Percentiles rank a stretch among this genome's conserved stretches.
Conservation (phyloP, 2,888 invertebrate species). For the Scrobipalpa atriplicella region DNA sequence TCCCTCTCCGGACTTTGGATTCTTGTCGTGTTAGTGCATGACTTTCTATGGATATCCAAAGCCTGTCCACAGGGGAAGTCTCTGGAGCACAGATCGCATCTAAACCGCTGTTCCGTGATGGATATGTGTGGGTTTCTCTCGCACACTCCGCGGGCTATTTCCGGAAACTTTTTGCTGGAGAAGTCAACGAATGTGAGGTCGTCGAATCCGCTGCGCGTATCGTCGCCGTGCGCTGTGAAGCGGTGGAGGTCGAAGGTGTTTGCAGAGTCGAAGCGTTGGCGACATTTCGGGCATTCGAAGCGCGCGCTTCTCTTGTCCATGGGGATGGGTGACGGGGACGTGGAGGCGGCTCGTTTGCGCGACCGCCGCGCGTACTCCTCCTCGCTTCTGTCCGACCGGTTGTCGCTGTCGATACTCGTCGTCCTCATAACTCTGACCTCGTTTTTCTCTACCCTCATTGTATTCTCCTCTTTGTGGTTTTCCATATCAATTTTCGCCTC, state of each 20-base stretch:
- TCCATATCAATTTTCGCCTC: constrained; percentile 72
- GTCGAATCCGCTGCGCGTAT: constrained; percentile 85
- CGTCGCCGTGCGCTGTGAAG: constrained; percentile 83
- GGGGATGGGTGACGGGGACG: constrained; percentile 65
- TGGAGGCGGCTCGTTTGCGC: constrained; percentile 70
- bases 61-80: constrained; percentile 88
- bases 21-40: constrained; percentile 65
- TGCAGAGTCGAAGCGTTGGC: constrained; percentile 88
- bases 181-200: constrained; percentile 91
- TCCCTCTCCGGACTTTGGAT: constrained; percentile 81
- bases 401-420: constrained; percentile 81
- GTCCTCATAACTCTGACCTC: constrained; percentile 65
- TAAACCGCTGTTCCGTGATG: constrained; percentile 83
- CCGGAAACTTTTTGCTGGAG: constrained; percentile 89
- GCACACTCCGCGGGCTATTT: constrained; percentile 88
- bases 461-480: constrained; percentile 54
- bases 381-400: constrained; percentile 81
- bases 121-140: constrained; percentile 85
- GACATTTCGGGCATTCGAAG: constrained; percentile 88
- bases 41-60: constrained; percentile 85
- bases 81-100: constrained; percentile 86
- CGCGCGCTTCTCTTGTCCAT: constrained; percentile 69
- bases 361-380: constrained; percentile 66
- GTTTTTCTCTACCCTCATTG: constrained; percentile 61
- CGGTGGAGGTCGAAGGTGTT: constrained; percentile 88